Conservation (phyloP, 2,888 invertebrate species). For the Heteromyza rotundicornis region DNA sequence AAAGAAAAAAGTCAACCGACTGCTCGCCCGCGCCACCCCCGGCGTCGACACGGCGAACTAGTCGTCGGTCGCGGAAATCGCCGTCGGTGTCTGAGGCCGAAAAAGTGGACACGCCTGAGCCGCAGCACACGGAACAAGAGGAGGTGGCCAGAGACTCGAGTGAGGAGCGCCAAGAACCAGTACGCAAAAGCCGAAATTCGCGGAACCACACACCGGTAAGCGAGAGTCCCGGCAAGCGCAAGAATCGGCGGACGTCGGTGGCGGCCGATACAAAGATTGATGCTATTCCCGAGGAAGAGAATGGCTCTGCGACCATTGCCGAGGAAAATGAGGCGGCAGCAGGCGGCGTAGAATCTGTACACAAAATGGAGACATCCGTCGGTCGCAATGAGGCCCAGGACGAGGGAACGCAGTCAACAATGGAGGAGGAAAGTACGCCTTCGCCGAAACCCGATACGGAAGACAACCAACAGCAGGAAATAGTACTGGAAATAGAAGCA, state of each 20-base stretch:
- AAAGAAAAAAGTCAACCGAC: conserved; percentile 69
- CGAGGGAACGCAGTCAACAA: background rate
- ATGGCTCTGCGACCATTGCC: conserved; percentile 54
- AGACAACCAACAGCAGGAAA: conserved; percentile 20
- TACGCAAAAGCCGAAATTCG: conserved; percentile 35
- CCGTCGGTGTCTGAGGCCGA: conserved; percentile 42
- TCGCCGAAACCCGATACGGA: no score
- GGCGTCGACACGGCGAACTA: conserved; percentile 44
- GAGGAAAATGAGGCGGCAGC: background rate
- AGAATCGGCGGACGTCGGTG: conserved; percentile 54
- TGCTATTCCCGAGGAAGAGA: conserved; percentile 65
- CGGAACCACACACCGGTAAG: conserved; percentile 37
- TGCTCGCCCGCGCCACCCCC: conserved; percentile 67
- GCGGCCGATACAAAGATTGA: conserved; percentile 64
- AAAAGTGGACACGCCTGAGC: conserved; percentile 35
- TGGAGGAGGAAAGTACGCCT: conserved; percentile 13
- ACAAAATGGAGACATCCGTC: background rate
- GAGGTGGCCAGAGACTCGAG: conserved; percentile 42
- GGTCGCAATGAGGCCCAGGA: background rate
- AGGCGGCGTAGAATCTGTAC: background rate
- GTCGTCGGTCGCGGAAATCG: conserved; percentile 47
- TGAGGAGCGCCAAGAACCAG: conserved; percentile 38
- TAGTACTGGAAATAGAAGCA: conserved; percentile 47
- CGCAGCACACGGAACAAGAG: conserved; percentile 25
- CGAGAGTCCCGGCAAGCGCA: conserved; percentile 42